Evolutionary conservation across 2,797 vertebrate genomes (phyloP), one percentile per base, ranked within the genome.

Genomic region (Acipenser oxyrinchus): DNA sequence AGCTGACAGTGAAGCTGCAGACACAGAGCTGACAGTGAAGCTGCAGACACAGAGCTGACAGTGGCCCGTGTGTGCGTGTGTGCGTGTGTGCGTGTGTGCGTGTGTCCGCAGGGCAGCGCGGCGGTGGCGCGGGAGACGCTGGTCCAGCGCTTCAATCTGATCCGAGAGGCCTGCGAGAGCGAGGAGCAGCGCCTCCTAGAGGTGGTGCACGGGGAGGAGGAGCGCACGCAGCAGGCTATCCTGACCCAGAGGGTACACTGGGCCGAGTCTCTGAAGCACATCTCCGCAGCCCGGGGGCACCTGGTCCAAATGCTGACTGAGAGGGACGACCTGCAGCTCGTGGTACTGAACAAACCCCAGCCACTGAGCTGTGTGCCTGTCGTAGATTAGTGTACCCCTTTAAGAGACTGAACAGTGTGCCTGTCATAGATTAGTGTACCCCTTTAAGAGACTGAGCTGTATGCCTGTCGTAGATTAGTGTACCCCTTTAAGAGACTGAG

Each of bases 101-200:
- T 58, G 10, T 23, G 8, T 49, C 49, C 52, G 7, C 68, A 98
- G 95, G 77, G 61, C 0, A 79, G 75, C 0, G 95, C 95, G 3
- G 91, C 81, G 1, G 66, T 65, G 0, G 87, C 91, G 0, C 84
- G 95, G 70, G 93, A 97, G 67, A 78, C 87, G 71, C 83, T 95
- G n/a, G 78, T 98, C 75, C 90, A 92, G 76, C 88, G 92, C 75
- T 81, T 95, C 74, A 87, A 75, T 1, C 80, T 87, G 0, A 90
- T 93, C 48, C 87, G 93, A 7, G 90, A 88, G 1, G 83, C 84
- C 6, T 88, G 96, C 8, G 95, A 98, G 68, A 90, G 89, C 0
- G 95, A 97, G 76, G 95, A 98, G 77, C 95, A 99, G 89, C 83
- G 83, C 8, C 72, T 98, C 63, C 76, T 97, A 79, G 95, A 98